phyloP scores from a whole-genome alignment of 2,888 invertebrate genomes.

The Resseliella maxima region DNA sequence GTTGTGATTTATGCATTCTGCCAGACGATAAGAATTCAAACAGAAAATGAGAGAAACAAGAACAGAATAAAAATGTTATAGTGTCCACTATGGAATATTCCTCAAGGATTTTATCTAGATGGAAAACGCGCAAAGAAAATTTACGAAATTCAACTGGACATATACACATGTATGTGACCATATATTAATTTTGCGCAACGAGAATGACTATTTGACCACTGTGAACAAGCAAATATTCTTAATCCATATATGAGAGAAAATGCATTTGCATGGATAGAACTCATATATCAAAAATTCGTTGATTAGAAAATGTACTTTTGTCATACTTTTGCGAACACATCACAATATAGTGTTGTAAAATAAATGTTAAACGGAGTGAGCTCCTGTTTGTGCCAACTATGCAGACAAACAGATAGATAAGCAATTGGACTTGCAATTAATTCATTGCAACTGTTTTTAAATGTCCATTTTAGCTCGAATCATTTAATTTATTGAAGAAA shows the following conservation, averaged over 20 bases:
- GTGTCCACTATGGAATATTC: no score
- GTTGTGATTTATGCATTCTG: neutral
- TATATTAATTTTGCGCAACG: neutral
- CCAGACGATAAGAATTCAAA: neutral
- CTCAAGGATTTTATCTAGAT: neutral
- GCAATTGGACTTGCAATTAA: conserved; percentile 53
- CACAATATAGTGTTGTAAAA: neutral
- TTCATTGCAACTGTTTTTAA: conserved; percentile 27
- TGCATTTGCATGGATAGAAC: conserved; percentile 31
- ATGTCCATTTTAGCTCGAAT: neutral
- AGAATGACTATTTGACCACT: neutral
- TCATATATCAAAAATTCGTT: conserved; percentile 45
- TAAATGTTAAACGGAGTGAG: neutral
- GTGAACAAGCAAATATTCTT: neutral
- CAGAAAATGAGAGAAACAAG: neutral
- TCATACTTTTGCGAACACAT: no score
- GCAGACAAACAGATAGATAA: conserved; percentile 19
- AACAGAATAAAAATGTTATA: neutral
- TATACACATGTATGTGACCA: neutral
- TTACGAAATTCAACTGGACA: neutral
- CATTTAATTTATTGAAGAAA: neutral
- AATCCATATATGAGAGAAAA: neutral
- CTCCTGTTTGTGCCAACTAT: neutral
- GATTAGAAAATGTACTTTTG: conserved; percentile 3
- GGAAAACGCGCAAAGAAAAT: neutral